These are phyloP conservation scores for Enteromius radiatus DNA, from an alignment of 2,797 vertebrate species.

Conservation along the genomic window DNA sequence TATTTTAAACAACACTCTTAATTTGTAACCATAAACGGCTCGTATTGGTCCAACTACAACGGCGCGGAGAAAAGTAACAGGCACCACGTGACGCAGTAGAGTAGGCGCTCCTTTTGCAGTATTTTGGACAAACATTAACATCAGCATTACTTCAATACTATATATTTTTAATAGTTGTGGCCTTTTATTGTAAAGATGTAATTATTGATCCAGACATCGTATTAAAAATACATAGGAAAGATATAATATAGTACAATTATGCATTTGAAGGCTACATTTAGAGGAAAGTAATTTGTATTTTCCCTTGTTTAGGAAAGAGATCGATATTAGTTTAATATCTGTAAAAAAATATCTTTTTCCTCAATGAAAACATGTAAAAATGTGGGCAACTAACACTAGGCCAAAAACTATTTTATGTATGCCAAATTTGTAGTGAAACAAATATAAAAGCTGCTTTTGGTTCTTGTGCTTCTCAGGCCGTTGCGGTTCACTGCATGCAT, in stretches of 20 bases:
- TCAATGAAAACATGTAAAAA: neutral
- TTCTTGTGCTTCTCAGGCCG: slow-evolving; percentile 65
- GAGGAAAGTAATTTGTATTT: neutral
- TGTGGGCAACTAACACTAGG: neutral
- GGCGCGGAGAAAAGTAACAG: neutral
- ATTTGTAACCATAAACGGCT: neutral
- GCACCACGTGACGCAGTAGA: neutral
- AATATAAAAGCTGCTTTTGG: neutral
- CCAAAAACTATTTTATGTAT: no score
- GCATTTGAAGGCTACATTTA: neutral
- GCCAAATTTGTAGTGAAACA: neutral
- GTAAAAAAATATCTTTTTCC: neutral
- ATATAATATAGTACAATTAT: neutral
- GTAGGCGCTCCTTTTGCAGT: neutral
- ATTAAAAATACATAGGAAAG: neutral
- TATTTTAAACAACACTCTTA: neutral
- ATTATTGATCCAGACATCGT: neutral
- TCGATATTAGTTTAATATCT: neutral
- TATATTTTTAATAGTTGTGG: neutral
- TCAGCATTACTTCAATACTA: no score
- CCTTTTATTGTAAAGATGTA: neutral
- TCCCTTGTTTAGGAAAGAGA: neutral
- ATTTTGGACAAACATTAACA: no score
- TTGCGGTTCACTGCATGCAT: slow-evolving; percentile 81
- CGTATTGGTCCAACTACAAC: neutral